Base-by-base conservation (phyloP, 2,113 vertebrate genomes). In the Lophius piscatorius region DNA sequence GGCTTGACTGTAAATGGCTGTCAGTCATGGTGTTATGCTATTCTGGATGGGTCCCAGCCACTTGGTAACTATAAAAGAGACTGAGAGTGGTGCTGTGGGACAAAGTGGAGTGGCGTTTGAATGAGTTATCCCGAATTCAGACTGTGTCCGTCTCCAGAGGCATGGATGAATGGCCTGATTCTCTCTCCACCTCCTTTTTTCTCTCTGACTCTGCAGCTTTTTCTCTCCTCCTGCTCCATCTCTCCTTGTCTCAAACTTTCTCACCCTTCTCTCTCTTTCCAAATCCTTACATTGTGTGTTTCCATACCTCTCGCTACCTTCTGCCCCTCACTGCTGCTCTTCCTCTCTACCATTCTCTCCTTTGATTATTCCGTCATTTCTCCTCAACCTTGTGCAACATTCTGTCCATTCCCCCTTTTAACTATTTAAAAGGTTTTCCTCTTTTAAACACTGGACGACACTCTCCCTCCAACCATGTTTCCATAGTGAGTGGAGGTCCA, bases 141-240 rank as follows among this genome's bases (percentile, higher is more conserved):
- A 67, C 80, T 78, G 87, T 68, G 83, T 89, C 69, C 71, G 34
- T 87, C 87, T 87, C 85, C 72, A 78, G 80, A 87, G 82, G 79
- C 77, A 52, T 49, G 84, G 71, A 90, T 90, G 84, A 90, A 90
- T 88, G 85, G 81, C 82, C 80, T 70, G 75, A 85, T 88, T 90
- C 81, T 89, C 85, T 86, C 65, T 71, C 75, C 50, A 50, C 55
- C 69, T 66, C 72, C 54, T 69, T 66, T 70, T 83, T 75, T 67
- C 62, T 50, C 73, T 64, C 56, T 67, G 68, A 74, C 75, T 80
- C 79, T 72, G 70, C 61, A 75, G 63, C 36, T 50, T 52, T 68
- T 52, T 71, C 62, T 52, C 54, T 48, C 61, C 45, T 60, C 55
- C 66, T 35, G 8, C 23, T 58, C 39, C 24, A 51, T 63, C 47